Evolutionary conservation across 2,888 invertebrate species (phyloP).

Genomic region (Plusia festucae): DNA sequence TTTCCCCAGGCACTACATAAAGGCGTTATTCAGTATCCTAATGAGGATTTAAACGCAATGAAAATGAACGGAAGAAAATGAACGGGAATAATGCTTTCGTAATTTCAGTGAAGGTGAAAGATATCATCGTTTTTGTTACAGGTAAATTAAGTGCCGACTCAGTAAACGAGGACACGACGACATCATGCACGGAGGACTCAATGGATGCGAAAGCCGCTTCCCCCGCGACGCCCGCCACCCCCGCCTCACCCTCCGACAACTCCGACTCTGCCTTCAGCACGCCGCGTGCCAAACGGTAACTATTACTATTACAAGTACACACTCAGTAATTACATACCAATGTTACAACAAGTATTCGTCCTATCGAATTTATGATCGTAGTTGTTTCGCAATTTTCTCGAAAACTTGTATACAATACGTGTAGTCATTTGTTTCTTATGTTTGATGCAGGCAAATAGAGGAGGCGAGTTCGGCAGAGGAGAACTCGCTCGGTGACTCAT

Average conservation of each 20-base stretch:
- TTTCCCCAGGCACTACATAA: constrained; percentile 1
- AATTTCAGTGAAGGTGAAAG: constrained; percentile 13
- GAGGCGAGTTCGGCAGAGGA: constrained; percentile 88
- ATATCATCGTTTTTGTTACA: constrained; percentile 59
- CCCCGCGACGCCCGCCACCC: constrained; percentile 78
- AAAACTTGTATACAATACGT: constrained; percentile 21
- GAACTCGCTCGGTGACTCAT: constrained; percentile 85
- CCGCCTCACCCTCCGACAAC: constrained; percentile 85
- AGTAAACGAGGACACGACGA: constrained; percentile 92
- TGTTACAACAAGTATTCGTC: constrained; percentile 24
- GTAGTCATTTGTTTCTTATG: constrained; percentile 33
- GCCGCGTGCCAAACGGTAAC: constrained; percentile 87
- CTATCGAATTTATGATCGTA: constrained; percentile 37
- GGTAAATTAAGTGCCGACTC: constrained; percentile 87
- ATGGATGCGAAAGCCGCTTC: constrained; percentile 90
- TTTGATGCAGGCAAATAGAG: constrained; percentile 80
- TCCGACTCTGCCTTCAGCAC: constrained; percentile 86
- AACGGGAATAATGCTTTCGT: constrained; percentile 11
- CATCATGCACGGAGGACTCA: constrained; percentile 94
- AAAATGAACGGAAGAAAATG: constrained; percentile 18
- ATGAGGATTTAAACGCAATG: constrained; percentile 23
- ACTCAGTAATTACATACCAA: constrained; percentile 31
- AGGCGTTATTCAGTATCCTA: constrained; percentile 11
- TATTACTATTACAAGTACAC: constrained; percentile 33
- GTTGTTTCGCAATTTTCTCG: constrained; percentile 43